phyloP scores from a whole-genome alignment of 64 coral and sea anemone genomes.

The Acropora tenuis region DNA sequence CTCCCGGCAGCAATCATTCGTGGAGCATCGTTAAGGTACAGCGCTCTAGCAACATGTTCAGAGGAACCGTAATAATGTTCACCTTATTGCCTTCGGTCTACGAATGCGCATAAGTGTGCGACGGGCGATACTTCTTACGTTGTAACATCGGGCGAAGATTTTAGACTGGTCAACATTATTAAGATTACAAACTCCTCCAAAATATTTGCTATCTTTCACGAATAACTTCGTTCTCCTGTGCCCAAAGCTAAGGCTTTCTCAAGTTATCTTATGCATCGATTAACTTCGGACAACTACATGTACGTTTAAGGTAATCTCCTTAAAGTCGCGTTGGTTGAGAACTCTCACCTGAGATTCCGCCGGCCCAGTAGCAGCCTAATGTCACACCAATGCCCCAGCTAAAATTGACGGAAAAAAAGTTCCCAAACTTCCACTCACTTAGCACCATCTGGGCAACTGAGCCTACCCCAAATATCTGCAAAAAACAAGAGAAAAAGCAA shows the following conservation, averaged over 20 bases:
- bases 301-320: not conserved
- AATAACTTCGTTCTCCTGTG: no score
- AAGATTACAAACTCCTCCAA: not conserved
- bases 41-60: no score
- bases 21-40: no score
- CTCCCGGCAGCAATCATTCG: no score
- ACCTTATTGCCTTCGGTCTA: no score
- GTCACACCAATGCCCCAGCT: conserved; percentile 64
- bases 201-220: not conserved
- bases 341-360: conserved; percentile 60
- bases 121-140: not conserved
- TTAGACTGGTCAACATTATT: not conserved
- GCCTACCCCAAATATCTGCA: conserved; percentile 46
- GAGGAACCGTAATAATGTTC: no score
- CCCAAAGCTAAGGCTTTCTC: no score
- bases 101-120: no score
- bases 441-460: conserved; percentile 68
- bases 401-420: conserved; percentile 71
- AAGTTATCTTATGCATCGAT: no score
- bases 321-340: no score
- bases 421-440: conserved; percentile 52
- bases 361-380: conserved; percentile 70
- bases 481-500: not conserved
- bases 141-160: not conserved
- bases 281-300: not conserved